Evolutionary conservation across 2,888 invertebrate genomes (phyloP), one percentile per base, ranked within the genome.

Genomic region (Noctua janthe): DNA sequence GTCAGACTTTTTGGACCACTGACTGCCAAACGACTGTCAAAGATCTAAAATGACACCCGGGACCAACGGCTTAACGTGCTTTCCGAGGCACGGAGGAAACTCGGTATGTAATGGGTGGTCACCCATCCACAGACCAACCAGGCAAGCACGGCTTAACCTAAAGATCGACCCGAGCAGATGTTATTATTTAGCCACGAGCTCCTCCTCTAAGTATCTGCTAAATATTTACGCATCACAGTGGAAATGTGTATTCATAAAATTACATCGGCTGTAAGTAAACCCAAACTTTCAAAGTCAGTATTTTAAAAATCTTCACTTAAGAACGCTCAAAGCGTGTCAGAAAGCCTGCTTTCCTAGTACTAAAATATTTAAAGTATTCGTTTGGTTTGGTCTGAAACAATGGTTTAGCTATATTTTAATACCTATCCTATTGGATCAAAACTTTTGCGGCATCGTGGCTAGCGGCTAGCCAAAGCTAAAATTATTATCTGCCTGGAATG

Each of bases 351-450:
- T n/a, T 43, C 43, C 6, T 49, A 47, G 43, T 59, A 23, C 47
- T 85, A 29, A 29, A 29, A 29, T 67, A 59, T 51, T 35, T 29
- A 59, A 82, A 82, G 72, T 76, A 73, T 83, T 82, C 15, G 51
- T 70, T 72, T 59, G 39, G 15, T 80, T 59, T 56, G 43, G 29
- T 72, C 23, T 82, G 7, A 59, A 76, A 20, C 17, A 82, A 51
- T 62, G 64, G 71, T 29, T 23, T 13, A 23, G 47, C 29, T n/a
- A 35, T 15, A 39, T 56, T 71, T 51, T 64, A 74, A 54, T 72
- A 35, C 11, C 39, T 35, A n/a, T 78, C 15, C 17, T 84, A 56
- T 67, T 23, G 17, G 1, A 74, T 2, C 43, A n/a, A 85, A 80
- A 82, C 11, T 66, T 73, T 71, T 29, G n/a, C 43, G 69, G 59